Base-by-base conservation (phyloP, 1,140 invertebrate genomes). In the Steinernema khuongi region DNA sequence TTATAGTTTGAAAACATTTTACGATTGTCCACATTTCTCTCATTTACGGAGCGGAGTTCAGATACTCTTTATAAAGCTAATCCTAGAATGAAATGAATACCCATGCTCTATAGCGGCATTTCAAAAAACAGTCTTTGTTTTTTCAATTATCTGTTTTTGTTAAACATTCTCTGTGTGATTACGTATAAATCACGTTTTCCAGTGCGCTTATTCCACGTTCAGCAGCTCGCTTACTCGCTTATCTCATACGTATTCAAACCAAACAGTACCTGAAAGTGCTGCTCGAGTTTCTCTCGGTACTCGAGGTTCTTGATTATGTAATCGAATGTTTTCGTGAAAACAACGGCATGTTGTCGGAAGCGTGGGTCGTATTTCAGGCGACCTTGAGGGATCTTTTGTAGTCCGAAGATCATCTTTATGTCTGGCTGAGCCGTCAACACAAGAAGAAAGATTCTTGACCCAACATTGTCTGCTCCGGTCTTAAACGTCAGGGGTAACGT, bases 331-430 rank as follows among this genome's bases (percentile, higher is more conserved):
- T 77, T 77, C 0, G 75, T 77, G 75, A 70, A 77, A 14, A 77
- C 75, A 4, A 71, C 41, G 22, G 74, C 74, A 31, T 74, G 72
- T 76, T 74, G 72, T 30, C 75, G 67, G 69, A 77, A 77, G 50
- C 75, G 60, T 66, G 75, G 75, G 67, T 77, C 75, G 68, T 77
- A 77, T 50, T 77, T 77, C 32, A 77, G 69, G 28, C 75, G 67
- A 70, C 75, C 75, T 30, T 77, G 75, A 4, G 75, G 75, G 19
- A 77, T 77, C 33, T 77, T 77, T 29, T 77, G 72, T 1, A 77
- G 43, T 11, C 75, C 75, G 28, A 77, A 77, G 60, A 77, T 77
- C n/a, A 73, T 73, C 22, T 77, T 77, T 31, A 77, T 77, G 43
- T 77, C 75, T 43, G 75, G 75, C 31, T 77, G 75, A 1, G 75